A percentile compares a stretch with the other conserved stretches of the same genome.
phyloP scores from a whole-genome alignment of 1,140 invertebrate species.

The Pseudobourletiella spinata region DNA sequence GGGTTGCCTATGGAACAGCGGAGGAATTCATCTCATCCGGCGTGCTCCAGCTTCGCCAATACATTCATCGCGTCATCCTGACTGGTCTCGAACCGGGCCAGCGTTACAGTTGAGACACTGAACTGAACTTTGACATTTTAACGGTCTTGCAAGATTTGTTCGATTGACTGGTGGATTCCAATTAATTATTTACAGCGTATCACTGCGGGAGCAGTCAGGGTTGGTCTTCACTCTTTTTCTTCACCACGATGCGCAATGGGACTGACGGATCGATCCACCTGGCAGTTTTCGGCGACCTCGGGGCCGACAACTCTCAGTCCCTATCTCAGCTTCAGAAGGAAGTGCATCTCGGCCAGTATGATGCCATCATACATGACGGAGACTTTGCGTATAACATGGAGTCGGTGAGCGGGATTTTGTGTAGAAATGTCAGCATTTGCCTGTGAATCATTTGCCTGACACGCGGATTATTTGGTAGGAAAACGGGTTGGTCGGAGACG shows the following conservation, averaged over 20 bases:
- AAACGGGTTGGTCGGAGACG: conserved; percentile 68
- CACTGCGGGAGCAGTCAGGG: conserved; percentile 67
- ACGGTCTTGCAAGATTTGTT: too few species aligned
- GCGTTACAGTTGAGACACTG: conserved; percentile 54
- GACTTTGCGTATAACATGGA: conserved; percentile 96
- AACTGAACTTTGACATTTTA: conserved; percentile 10
- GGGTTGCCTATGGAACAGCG: conserved; percentile 48
- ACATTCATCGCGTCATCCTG: conserved; percentile 67
- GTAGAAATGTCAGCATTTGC: background rate
- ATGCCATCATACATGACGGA: conserved; percentile 84
- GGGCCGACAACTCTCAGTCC: conserved; percentile 47
- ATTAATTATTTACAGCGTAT: conserved; percentile 57
- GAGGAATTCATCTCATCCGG: conserved; percentile 72
- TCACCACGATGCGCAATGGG: conserved; percentile 54
- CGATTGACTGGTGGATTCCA: too few species aligned
- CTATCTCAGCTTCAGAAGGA: conserved; percentile 70
- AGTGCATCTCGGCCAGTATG: conserved; percentile 65
- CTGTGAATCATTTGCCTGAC: background rate
- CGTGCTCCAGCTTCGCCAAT: conserved; percentile 55
- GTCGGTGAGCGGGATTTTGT: conserved; percentile 43
- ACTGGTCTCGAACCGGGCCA: conserved; percentile 49
- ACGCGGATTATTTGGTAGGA: too few species aligned
- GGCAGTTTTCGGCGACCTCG: conserved; percentile 59
- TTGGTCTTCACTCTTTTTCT: conserved; percentile 69
- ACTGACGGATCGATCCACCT: conserved; percentile 65